Evolutionary conservation across 2,888 invertebrate genomes (phyloP).

Genomic region (Brachyopa scutellaris): DNA sequence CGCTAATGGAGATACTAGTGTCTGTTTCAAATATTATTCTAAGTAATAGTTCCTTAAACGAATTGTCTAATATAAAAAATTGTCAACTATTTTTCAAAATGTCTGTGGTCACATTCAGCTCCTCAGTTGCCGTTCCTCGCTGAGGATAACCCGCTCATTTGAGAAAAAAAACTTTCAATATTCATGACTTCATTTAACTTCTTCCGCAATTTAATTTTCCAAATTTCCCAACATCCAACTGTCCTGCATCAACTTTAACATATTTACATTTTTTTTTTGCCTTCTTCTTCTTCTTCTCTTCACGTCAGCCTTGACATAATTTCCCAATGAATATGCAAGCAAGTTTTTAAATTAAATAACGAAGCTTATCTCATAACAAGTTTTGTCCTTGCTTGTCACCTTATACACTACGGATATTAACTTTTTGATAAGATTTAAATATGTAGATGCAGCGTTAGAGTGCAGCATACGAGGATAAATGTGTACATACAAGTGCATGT

Average conservation of each 20-base stretch:
- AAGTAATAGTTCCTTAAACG: too few relatives aligned
- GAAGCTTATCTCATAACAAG: slow-evolving; percentile 52
- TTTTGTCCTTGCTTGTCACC: slow-evolving; percentile 46
- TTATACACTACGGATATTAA: slow-evolving; percentile 1
- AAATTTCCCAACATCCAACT: neutral
- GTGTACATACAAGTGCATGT: too few relatives aligned
- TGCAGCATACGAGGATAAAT: too few relatives aligned
- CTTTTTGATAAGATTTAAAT: slow-evolving; percentile 19
- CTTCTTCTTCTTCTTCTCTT: neutral
- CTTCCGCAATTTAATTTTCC: slow-evolving; percentile 16
- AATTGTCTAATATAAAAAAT: too few relatives aligned
- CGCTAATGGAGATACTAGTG: too few relatives aligned
- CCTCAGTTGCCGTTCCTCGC: too few relatives aligned
- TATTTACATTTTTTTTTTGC: neutral
- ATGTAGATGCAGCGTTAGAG: too few relatives aligned
- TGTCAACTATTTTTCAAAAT: neutral
- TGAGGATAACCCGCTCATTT: too few relatives aligned
- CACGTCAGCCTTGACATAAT: slow-evolving; percentile 53
- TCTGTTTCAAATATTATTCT: too few relatives aligned
- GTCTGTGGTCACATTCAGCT: too few relatives aligned
- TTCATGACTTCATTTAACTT: slow-evolving; percentile 51
- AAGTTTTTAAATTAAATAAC: slow-evolving; percentile 65
- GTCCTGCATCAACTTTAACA: slow-evolving; percentile 28
- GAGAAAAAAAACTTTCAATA: too few relatives aligned
- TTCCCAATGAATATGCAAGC: slow-evolving; percentile 61